phyloP scores from a whole-genome alignment of 2,888 invertebrate species.

The Scaptomyza reducta region DNA sequence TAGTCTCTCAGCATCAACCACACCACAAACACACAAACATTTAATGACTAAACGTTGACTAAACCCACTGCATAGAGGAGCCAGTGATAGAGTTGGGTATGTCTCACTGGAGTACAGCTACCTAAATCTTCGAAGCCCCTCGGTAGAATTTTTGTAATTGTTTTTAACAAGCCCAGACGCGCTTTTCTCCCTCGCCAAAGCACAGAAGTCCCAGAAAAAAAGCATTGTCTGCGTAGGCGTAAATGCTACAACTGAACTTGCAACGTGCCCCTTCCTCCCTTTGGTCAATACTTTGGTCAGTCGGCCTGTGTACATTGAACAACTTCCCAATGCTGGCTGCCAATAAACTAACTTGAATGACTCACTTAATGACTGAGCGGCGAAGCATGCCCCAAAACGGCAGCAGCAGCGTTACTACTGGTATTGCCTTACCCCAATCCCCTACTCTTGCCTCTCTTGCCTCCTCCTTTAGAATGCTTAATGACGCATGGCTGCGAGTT shows the following conservation, averaged over 20 bases:
- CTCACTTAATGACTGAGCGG: constrained; percentile 63
- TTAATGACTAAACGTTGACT: no score
- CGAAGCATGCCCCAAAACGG: constrained; percentile 60
- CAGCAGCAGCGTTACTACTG: constrained; percentile 42
- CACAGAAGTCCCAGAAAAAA: constrained; percentile 15
- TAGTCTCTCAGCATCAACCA: no score
- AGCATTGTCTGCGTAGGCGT: constrained; percentile 59
- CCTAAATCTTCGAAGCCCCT: no score
- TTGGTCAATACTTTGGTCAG: constrained; percentile 20
- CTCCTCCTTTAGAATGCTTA: constrained; percentile 24
- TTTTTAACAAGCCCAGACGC: no score
- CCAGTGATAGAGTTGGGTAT: no score
- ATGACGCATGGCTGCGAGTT: constrained; percentile 63
- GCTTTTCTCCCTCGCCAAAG: neutral
- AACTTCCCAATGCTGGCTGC: constrained; percentile 1
- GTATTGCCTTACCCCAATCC: constrained; percentile 13
- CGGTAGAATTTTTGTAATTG: no score
- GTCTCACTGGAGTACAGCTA: no score
- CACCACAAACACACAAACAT: no score
- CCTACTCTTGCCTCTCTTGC: no score
- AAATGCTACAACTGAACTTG: constrained; percentile 29
- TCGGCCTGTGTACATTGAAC: constrained; percentile 14
- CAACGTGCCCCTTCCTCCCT: neutral
- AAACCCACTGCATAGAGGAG: no score
- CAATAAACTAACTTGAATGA: constrained; percentile 52